phyloP scores from a whole-genome alignment of 2,888 invertebrate genomes.

The Graphium colonna region DNA sequence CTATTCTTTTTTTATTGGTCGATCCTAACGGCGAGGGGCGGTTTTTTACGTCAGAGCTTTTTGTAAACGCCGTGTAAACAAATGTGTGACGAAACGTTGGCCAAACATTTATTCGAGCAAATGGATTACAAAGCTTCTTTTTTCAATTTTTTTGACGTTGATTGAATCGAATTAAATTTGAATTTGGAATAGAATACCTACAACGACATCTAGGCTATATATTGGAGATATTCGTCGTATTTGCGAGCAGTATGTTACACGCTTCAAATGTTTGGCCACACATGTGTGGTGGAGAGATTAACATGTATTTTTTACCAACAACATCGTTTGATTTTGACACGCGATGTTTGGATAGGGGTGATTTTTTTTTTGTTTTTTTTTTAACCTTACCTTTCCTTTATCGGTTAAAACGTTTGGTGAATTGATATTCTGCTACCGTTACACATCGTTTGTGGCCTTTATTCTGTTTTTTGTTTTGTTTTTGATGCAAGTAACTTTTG shows the following conservation, averaged over 20 bases:
- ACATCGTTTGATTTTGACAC: conserved; percentile 57
- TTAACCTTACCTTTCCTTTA: conserved; percentile 31
- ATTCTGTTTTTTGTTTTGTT: too few species aligned
- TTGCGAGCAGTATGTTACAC: not conserved
- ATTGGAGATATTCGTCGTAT: not conserved
- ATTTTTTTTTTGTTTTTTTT: conserved; percentile 31
- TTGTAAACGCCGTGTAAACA: conserved; percentile 39
- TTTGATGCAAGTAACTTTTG: too few species aligned
- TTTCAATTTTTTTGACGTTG: too few species aligned
- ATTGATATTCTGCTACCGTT: conserved; percentile 62
- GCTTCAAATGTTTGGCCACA: conserved; percentile 4
- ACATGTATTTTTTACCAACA: conserved; percentile 53
- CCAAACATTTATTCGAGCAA: conserved; percentile 1
- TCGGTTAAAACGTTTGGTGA: conserved; percentile 39
- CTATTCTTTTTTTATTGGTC: conserved; percentile 65
- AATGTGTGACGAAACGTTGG: conserved; percentile 39
- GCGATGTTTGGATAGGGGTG: conserved; percentile 55
- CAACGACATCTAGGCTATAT: not conserved
- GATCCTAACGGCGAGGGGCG: conserved; percentile 55
- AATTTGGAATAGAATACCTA: not conserved
- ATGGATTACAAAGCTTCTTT: not conserved
- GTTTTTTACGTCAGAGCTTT: conserved; percentile 52
- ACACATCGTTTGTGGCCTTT: conserved; percentile 43
- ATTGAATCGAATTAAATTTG: too few species aligned
- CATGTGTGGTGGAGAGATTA: conserved; percentile 40